Evolutionary conservation across 1,140 invertebrate species (phyloP), one percentile per base, ranked within the genome.

Genomic region (Scaptodrosophila lebanonensis): DNA sequence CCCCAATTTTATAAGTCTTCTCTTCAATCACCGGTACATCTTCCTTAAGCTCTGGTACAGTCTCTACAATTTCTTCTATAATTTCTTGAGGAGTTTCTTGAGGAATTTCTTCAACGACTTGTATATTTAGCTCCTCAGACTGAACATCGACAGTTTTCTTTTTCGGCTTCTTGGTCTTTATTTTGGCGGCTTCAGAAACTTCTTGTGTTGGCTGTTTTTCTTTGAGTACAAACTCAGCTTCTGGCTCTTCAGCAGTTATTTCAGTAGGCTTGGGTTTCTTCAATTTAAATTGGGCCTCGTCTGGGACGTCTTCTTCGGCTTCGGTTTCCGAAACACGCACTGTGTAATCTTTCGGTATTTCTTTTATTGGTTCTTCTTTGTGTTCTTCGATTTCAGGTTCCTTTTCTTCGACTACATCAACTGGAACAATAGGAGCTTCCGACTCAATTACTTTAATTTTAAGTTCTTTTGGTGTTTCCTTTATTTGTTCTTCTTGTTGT

Each of bases 81-180:
- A 61, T 16, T 8, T n/a, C n/a, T n/a, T n/a, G n/a, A n/a, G 67
- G 69, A 43, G 60, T 9, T 35, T 84, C 79, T 30, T 70, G 33
- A 2, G 75, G 73, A 13, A 35, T 39, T 38, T 84, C 72, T 27
- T 83, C 71, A 1, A 60, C 61, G 2, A 84, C 62, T 9, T 53
- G 22, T 6, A 77, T 83, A 13, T 76, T 83, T 0, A 75, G 9
- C 39, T 83, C 77, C 8, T 83, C 64, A n/a, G 71, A 71, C 2
- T 36, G 66, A 9, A 64, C 57, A 11, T 83, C 69, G 40, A 64
- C 76, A 1, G 65, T 47, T 52, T 79, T 85, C 66, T 85, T 85
- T 16, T 85, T 85, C 0, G 73, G 61, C 20, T 87, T 86, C 36
- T 83, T 85, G 3, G 77, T 85, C 49, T 86, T 86, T 1, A 86